Percentiles rank a stretch among this genome's conserved stretches.
These are phyloP conservation scores for Sesia bembeciformis DNA, from an alignment of 2,888 invertebrate genomes.

Conservation along the genomic window DNA sequence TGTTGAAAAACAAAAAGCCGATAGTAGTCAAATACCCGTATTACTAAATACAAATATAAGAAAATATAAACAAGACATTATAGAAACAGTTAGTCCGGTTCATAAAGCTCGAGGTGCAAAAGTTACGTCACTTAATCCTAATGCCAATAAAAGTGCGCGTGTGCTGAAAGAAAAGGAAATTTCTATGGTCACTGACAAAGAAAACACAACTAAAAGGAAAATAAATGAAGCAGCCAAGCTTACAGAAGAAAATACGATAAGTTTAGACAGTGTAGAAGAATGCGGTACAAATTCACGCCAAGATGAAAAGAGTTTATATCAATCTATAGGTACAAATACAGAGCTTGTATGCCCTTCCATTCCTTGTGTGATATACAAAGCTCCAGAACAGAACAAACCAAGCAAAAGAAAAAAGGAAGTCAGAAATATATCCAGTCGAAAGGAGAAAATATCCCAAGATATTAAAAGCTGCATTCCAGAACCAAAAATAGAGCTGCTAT, in stretches of 20 bases:
- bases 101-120: slow-evolving; percentile 1
- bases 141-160: neutral
- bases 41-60: slow-evolving; percentile 21
- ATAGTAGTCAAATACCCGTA: slow-evolving; percentile 49
- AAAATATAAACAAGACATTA: slow-evolving; percentile 11
- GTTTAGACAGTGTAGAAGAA: slow-evolving; percentile 57
- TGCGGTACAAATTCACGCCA: slow-evolving; percentile 12
- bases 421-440: no score
- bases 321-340: slow-evolving; percentile 52
- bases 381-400: slow-evolving; percentile 19
- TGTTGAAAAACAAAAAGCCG: slow-evolving; percentile 9
- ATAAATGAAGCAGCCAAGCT: slow-evolving; percentile 11
- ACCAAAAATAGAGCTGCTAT: slow-evolving; percentile 45
- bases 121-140: slow-evolving; percentile 1
- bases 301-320: slow-evolving; percentile 23
- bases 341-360: slow-evolving; percentile 49
- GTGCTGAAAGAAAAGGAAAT: slow-evolving; percentile 9
- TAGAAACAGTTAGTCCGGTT: slow-evolving; percentile 1
- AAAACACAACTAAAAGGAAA: slow-evolving; percentile 11
- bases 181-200: slow-evolving; percentile 3
- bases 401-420: no score
- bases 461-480: slow-evolving; percentile 10
- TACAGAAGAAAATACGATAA: slow-evolving; percentile 49
- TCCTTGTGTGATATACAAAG: slow-evolving; percentile 56
- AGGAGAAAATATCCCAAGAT: slow-evolving; percentile 8